These are phyloP conservation scores for Drosophila suboccidentalis DNA, from an alignment of 2,888 invertebrate genomes.

Conservation along the genomic window DNA sequence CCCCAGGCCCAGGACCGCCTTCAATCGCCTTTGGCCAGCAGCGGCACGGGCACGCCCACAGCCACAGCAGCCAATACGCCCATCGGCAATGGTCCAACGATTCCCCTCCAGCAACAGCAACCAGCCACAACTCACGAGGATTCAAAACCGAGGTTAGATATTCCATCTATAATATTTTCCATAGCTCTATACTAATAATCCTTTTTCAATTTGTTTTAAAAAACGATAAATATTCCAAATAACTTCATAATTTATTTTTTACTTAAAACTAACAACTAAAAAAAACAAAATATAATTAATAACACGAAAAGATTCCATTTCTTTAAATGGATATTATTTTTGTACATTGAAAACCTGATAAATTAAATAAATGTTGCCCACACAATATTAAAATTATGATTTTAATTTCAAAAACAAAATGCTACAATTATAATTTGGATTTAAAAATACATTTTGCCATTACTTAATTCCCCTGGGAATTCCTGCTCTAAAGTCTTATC, in stretches of 20 bases:
- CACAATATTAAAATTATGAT: too few species aligned
- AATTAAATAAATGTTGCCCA: not conserved
- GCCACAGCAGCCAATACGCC: conserved; percentile 45
- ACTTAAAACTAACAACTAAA: not conserved
- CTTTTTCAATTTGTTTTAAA: not conserved
- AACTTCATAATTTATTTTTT: not conserved
- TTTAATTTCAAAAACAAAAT: too few species aligned
- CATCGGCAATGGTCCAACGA: conserved; percentile 52
- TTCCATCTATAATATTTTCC: conserved; percentile 30
- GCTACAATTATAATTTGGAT: too few species aligned
- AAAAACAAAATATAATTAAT: not conserved
- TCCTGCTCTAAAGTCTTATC: not conserved
- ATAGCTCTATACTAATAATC: not conserved
- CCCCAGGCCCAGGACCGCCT: conserved; percentile 86
- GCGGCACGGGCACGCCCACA: conserved; percentile 64
- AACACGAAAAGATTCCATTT: not conserved
- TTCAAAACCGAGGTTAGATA: conserved; percentile 87
- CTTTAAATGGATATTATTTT: not conserved
- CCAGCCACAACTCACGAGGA: conserved; percentile 84
- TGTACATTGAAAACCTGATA: not conserved
- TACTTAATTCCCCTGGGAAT: conserved; percentile 4
- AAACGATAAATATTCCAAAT: not conserved
- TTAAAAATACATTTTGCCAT: not conserved
- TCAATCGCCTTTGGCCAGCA: conserved; percentile 81
- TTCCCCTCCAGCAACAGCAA: conserved; percentile 39